Percentiles rank a stretch among this genome's conserved stretches.
phyloP scores from a whole-genome alignment of 2,113 vertebrate genomes.

The Amphiprion percula region DNA sequence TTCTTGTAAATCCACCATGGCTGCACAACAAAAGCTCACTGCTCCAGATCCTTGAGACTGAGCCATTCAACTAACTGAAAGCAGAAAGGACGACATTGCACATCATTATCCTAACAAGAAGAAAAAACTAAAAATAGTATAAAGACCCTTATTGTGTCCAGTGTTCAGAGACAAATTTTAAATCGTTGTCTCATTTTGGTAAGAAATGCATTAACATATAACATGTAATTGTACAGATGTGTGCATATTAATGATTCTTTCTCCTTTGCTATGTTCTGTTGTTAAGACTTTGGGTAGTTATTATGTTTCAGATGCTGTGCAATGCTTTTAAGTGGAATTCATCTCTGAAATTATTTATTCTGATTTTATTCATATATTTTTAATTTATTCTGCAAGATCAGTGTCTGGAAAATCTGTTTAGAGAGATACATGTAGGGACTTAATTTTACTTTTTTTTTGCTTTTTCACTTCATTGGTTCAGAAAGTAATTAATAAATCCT shows the following conservation, averaged over 20 bases:
- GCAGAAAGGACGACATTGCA: background rate
- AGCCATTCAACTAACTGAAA: background rate
- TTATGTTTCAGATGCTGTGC: background rate
- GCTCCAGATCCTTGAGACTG: background rate
- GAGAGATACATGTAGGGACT: background rate
- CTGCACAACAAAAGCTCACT: background rate
- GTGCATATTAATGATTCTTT: background rate
- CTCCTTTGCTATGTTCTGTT: background rate
- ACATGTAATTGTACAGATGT: background rate
- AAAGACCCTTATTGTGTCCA: background rate
- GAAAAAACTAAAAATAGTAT: background rate
- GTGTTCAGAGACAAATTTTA: background rate
- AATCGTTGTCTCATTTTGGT: background rate
- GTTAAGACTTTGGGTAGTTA: background rate
- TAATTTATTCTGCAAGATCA: constrained; percentile 29
- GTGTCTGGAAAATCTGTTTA: constrained; percentile 25
- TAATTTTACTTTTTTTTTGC: constrained; percentile 19
- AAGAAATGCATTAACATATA: background rate
- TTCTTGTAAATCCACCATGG: constrained; percentile 36
- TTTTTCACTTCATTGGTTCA: constrained; percentile 7
- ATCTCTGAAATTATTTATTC: constrained; percentile 22
- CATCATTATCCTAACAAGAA: background rate
- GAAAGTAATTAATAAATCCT: constrained; percentile 28
- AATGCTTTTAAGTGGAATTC: constrained; percentile 31
- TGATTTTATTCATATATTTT: background rate